Evolutionary conservation across 2,888 invertebrate species (phyloP).

Genomic region (Seira ritae): DNA sequence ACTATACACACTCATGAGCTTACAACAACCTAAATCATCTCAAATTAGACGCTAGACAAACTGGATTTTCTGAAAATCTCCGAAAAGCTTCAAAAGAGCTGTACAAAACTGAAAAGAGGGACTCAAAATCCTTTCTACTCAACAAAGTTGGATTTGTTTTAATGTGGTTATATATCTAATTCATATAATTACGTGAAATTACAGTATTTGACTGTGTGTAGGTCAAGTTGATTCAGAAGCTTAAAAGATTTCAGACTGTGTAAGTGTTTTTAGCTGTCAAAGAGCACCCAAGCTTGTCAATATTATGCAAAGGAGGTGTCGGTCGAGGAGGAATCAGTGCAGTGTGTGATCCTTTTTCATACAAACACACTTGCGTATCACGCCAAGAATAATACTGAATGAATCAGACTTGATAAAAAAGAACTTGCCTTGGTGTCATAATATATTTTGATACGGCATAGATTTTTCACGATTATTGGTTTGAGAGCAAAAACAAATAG

Average conservation of each 20-base stretch:
- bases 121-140: neutral
- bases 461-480: no score
- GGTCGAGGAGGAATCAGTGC: neutral
- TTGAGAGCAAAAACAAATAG: no score
- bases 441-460: no score
- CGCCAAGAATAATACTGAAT: no score
- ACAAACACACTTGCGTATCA: neutral
- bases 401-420: no score
- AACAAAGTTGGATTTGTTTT: neutral
- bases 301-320: constrained; percentile 13
- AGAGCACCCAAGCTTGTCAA: constrained; percentile 1
- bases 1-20: neutral
- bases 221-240: constrained; percentile 8
- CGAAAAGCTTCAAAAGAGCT: neutral
- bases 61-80: constrained; percentile 39
- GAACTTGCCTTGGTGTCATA: no score
- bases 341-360: constrained; percentile 9
- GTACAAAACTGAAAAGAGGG: constrained; percentile 1
- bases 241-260: neutral
- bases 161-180: neutral
- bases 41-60: constrained; percentile 26
- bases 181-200: neutral
- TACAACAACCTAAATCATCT: constrained; percentile 20
- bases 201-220: neutral
- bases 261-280: constrained; percentile 13